Percentiles rank a stretch among this genome's conserved stretches.
Conservation (phyloP, 2,113 vertebrate species). For the Micromys minutus region DNA sequence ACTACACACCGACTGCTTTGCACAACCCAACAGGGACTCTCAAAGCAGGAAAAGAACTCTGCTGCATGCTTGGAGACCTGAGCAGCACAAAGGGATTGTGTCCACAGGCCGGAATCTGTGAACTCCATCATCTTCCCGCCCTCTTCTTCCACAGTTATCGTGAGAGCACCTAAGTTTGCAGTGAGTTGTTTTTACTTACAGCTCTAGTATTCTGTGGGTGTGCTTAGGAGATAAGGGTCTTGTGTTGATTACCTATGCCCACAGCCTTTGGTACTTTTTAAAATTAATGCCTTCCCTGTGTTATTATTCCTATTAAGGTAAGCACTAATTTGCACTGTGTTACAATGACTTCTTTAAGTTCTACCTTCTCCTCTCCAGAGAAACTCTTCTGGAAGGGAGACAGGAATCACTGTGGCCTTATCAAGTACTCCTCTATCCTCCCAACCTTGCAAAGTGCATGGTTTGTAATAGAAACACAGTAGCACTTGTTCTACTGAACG, state of each 20-base stretch:
- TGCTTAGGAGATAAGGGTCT: neutral
- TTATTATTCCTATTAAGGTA: slow-evolving; percentile 2
- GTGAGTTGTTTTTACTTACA: slow-evolving; percentile 1
- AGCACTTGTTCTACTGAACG: neutral
- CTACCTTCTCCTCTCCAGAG: neutral
- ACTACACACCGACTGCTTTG: neutral
- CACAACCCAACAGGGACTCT: neutral
- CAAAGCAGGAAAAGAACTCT: neutral
- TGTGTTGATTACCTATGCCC: neutral
- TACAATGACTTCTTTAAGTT: slow-evolving; percentile 41
- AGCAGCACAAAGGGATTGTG: neutral
- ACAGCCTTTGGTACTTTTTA: neutral
- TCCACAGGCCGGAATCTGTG: neutral
- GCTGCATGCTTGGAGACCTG: accelerated
- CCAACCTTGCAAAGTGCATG: neutral
- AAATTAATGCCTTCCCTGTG: slow-evolving; percentile 17
- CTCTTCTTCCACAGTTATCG: neutral
- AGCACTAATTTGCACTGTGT: neutral
- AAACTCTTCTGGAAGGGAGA: neutral
- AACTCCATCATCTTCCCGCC: neutral
- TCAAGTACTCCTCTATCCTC: neutral
- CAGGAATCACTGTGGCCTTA: neutral
- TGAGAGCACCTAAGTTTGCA: neutral
- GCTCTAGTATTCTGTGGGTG: slow-evolving; percentile 9
- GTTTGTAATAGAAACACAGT: neutral